Evolutionary conservation across 2,797 vertebrate species (phyloP).

Genomic region (Thamnophis elegans): DNA sequence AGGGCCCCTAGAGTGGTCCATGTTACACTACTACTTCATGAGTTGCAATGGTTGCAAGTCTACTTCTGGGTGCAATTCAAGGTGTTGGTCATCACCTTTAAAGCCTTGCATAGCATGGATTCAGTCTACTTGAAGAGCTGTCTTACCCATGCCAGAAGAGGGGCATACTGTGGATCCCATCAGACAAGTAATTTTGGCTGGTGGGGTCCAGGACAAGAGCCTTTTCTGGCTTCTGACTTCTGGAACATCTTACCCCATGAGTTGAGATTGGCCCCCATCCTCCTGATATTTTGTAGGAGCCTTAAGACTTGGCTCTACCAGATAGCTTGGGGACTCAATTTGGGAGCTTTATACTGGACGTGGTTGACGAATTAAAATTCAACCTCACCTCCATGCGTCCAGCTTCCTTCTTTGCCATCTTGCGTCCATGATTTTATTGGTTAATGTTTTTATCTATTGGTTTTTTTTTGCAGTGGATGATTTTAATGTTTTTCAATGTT

Average conservation of each 20-base stretch:
- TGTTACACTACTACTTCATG: background rate
- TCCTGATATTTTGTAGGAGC: background rate
- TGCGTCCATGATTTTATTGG: background rate
- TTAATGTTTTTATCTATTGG: background rate
- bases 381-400: background rate
- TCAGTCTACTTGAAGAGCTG: background rate
- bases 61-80: background rate
- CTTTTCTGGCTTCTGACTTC: background rate
- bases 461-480: background rate
- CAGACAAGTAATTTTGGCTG: background rate
- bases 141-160: background rate
- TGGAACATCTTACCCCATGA: background rate
- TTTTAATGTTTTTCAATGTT: background rate
- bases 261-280: background rate
- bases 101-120: background rate
- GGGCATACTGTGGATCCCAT: background rate
- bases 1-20: background rate
- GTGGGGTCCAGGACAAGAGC: background rate
- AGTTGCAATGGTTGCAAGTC: background rate
- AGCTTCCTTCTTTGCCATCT: background rate
- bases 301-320: background rate
- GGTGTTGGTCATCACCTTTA: background rate
- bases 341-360: background rate
- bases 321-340: background rate
- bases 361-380: background rate